Base-by-base conservation (phyloP, 1,140 invertebrate species). In the Ceratoteleas bidentatus region DNA sequence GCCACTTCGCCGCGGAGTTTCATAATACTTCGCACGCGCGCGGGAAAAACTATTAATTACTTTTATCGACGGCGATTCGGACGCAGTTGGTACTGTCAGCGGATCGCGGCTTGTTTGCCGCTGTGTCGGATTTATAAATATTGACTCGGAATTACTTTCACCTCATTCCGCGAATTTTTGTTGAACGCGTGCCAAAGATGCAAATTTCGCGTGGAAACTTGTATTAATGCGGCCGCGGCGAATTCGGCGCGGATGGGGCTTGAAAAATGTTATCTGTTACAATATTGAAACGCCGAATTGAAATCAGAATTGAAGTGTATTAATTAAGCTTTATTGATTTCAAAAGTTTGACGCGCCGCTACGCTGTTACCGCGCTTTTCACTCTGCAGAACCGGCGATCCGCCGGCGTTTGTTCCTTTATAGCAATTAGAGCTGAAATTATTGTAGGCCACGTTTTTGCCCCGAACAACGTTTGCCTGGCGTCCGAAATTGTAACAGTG, bases 111-210 rank as follows among this genome's bases (percentile, higher is more conserved):
- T 65, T 53, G 15, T 53, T 52, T 24, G 43, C 47, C 40, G 13
- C 0, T 11, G n/a, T 34, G 53, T 38, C 50, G 16, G 38, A 38
- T 69, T 38, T 69, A 58, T 69, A 54, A 69, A 69, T 52, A 69
- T 69, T 69, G 33, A 58, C 54, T 58, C 38, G 53, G 10, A 69
- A 68, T 69, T 69, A 69, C 65, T 69, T 69, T 69, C 24, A 58
- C 45, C 38, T 50, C 34, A 50, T 69, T 58, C 43, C 40, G 24
- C 24, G 24, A 52, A 10, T 50, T 16, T 50, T 58, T 58, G 57
- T 69, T 49, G 65, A 69, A 54, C 24, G 4, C 38, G 2, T 50
- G 65, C 54, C 54, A 58, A 69, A 52, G 33, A 69, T 69, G 54
- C 43, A 69, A 58, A 69, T 68, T 68, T 69, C 32, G 40, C 54